These are phyloP conservation scores for Zaprionus vittiger DNA, from an alignment of 1,140 invertebrate genomes.

Conservation along the genomic window DNA sequence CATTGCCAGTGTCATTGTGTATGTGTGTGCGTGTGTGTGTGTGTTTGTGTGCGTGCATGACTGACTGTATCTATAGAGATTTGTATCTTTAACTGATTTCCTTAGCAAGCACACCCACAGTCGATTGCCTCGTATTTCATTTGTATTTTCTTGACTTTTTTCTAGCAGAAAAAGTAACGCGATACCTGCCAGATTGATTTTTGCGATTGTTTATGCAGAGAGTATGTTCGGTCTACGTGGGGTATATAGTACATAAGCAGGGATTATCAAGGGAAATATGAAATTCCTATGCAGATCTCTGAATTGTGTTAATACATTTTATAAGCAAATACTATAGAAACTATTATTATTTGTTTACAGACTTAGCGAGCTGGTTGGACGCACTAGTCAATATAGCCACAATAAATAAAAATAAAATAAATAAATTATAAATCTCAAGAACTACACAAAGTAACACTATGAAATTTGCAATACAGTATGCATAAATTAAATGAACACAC, in stretches of 20 bases:
- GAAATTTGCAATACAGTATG: not conserved
- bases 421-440: not conserved
- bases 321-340: too few relatives aligned
- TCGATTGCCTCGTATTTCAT: conserved; percentile 52
- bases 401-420: too few relatives aligned
- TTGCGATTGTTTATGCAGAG: not conserved
- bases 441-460: not conserved
- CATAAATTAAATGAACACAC: not conserved
- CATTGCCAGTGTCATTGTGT: not conserved
- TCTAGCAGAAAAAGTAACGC: not conserved
- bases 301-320: too few relatives aligned
- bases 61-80: conserved; percentile 20
- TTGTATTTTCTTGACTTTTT: conserved; percentile 7
- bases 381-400: too few relatives aligned
- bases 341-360: too few relatives aligned
- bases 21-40: not conserved
- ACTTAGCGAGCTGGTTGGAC: too few relatives aligned
- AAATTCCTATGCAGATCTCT: not conserved
- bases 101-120: conserved; percentile 49
- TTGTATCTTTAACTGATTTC: conserved; percentile 37
- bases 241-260: not conserved
- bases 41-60: not conserved
- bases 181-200: not conserved
- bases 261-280: not conserved
- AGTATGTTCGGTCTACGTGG: not conserved